phyloP scores from a whole-genome alignment of 2,888 invertebrate species.

The Prosopocoilus inquinatus region DNA sequence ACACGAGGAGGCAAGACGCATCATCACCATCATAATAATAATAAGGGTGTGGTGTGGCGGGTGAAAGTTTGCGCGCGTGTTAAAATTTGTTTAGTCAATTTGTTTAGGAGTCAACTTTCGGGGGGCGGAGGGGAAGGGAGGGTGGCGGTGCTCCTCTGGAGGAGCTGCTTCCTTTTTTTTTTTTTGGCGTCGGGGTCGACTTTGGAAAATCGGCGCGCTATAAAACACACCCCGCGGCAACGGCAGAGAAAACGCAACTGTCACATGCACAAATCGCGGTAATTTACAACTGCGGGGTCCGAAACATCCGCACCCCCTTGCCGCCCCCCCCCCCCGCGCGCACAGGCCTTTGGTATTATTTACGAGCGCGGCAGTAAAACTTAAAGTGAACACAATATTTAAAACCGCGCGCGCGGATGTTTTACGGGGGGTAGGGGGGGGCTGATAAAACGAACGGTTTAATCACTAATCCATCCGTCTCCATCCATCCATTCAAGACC shows the following conservation, averaged over 20 bases:
- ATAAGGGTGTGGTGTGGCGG: too few species aligned
- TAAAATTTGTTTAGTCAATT: too few species aligned
- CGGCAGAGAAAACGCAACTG: constrained; percentile 26
- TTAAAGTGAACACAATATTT: constrained; percentile 25
- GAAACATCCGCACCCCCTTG: constrained; percentile 5
- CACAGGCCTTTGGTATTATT: constrained; percentile 16
- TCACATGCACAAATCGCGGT: constrained; percentile 29
- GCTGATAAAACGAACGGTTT: constrained; percentile 40
- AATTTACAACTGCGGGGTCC: constrained; percentile 27
- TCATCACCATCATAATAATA: too few species aligned
- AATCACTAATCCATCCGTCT: too few species aligned
- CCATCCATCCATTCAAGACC: too few species aligned
- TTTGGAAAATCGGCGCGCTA: neutral
- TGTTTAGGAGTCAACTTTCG: too few species aligned
- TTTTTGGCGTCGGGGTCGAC: neutral
- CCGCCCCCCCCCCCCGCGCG: too few species aligned
- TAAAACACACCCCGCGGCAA: neutral
- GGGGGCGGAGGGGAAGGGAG: too few species aligned
- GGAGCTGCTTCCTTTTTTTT: neutral
- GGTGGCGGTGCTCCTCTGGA: neutral
- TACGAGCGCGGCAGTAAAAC: constrained; percentile 22
- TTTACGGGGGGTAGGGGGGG: constrained; percentile 31
- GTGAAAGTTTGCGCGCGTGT: too few species aligned
- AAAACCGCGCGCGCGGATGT: constrained; percentile 24
- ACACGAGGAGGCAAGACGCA: too few species aligned